Evolutionary conservation across 2,888 invertebrate genomes (phyloP).

Genomic region (Hyalella azteca): DNA sequence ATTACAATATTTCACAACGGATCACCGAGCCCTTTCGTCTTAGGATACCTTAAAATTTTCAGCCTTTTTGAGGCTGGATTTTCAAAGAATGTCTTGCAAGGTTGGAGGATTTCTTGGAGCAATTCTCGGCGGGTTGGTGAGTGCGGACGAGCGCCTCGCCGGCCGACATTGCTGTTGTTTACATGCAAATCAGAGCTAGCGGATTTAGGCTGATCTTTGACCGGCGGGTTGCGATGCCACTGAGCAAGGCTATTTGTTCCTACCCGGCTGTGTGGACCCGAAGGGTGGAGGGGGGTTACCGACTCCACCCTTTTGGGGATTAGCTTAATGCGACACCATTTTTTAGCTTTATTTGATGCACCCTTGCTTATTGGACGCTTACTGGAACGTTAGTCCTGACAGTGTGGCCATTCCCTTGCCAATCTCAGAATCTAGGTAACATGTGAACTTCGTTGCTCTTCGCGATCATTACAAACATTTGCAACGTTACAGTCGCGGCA

Average conservation of each 20-base stretch:
- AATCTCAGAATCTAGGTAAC: no score
- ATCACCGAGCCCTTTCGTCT: no score
- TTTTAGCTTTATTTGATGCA: conserved; percentile 23
- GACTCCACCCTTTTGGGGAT: conserved; percentile 14
- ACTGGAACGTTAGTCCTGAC: neutral
- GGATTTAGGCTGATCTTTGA: conserved; percentile 19
- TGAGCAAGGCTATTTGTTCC: conserved; percentile 20
- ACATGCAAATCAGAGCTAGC: conserved; percentile 26
- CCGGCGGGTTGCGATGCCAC: conserved; percentile 27
- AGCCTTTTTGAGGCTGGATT: no score
- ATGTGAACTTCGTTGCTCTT: no score
- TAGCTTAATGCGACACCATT: conserved; percentile 34
- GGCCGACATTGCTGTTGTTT: conserved; percentile 11
- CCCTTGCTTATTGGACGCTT: neutral
- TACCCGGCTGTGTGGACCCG: neutral
- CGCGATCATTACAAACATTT: no score
- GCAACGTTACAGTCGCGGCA: no score
- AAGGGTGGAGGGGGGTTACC: neutral
- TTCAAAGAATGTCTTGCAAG: no score
- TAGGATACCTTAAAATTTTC: no score
- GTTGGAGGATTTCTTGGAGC: no score
- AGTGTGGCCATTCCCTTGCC: neutral
- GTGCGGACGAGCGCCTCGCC: neutral
- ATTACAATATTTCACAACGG: no score
- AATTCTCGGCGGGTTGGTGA: neutral